Conservation (phyloP, 1,140 invertebrate genomes). For the Apis cerana region DNA sequence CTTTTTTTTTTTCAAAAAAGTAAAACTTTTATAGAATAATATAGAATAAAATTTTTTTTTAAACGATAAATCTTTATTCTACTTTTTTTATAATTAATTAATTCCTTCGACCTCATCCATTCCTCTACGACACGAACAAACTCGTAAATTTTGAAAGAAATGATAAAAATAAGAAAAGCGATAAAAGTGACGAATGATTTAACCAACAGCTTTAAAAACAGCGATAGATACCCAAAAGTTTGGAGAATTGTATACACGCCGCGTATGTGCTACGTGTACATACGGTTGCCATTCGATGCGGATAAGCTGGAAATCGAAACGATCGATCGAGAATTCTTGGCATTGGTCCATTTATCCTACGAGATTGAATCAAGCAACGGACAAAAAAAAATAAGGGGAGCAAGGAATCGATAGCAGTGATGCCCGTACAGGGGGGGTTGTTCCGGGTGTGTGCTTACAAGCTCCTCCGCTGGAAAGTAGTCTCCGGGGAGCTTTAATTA, state of each 20-base stretch:
- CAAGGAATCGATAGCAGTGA: constrained; percentile 11
- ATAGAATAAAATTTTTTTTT: no score
- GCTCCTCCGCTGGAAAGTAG: constrained; percentile 29
- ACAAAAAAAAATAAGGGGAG: neutral
- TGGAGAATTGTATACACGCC: no score
- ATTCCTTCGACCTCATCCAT: no score
- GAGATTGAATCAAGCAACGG: constrained; percentile 35
- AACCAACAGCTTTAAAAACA: neutral
- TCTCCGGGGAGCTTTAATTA: constrained; percentile 42
- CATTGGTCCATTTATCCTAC: constrained; percentile 47
- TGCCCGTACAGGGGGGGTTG: neutral
- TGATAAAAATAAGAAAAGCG: neutral
- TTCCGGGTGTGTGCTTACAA: constrained; percentile 23
- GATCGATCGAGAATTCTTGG: constrained; percentile 48
- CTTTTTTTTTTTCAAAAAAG: no score
- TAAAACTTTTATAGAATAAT: no score
- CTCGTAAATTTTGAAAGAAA: no score
- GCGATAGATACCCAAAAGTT: neutral
- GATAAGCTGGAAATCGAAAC: constrained; percentile 56
- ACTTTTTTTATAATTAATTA: no score
- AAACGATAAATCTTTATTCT: no score
- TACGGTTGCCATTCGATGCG: constrained; percentile 11
- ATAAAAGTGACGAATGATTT: neutral
- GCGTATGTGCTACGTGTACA: no score
- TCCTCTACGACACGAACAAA: no score